A percentile compares a stretch with the other conserved stretches of the same genome.
Evolutionary conservation across 2,113 vertebrate genomes (phyloP).

Genomic region (Callorhinus ursinus): DNA sequence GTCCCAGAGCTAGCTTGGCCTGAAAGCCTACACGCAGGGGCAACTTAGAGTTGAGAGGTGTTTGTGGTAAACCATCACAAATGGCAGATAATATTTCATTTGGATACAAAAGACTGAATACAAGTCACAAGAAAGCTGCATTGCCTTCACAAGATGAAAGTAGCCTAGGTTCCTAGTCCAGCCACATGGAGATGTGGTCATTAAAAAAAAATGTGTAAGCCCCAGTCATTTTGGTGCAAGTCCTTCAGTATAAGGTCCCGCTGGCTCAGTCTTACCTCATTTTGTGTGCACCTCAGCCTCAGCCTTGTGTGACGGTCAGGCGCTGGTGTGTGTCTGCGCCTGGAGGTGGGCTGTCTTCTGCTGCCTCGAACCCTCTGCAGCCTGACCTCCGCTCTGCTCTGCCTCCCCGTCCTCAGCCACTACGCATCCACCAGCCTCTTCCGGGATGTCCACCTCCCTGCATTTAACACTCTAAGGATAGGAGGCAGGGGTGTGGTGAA

Average conservation of each 20-base stretch:
- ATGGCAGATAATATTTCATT: not conserved
- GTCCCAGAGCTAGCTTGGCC: not conserved
- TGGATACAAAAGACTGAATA: not conserved
- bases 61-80: not conserved
- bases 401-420: accelerated
- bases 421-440: not conserved
- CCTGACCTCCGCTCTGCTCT: accelerated
- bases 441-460: not conserved
- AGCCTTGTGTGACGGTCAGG: not conserved
- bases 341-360: not conserved
- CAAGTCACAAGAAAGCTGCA: not conserved
- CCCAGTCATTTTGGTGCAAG: accelerated
- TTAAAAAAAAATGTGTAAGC: not conserved
- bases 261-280: not conserved
- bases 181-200: not conserved
- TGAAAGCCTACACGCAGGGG: not conserved
- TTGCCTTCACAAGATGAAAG: not conserved
- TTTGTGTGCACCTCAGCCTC: not conserved
- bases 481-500: accelerated
- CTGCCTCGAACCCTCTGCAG: accelerated
- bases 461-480: accelerated
- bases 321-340: accelerated
- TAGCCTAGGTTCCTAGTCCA: not conserved
- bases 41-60: not conserved
- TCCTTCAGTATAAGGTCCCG: accelerated